Percentiles rank a stretch among this genome's conserved stretches.
phyloP scores from a whole-genome alignment of 1,140 invertebrate genomes.

The Physella acuta region DNA sequence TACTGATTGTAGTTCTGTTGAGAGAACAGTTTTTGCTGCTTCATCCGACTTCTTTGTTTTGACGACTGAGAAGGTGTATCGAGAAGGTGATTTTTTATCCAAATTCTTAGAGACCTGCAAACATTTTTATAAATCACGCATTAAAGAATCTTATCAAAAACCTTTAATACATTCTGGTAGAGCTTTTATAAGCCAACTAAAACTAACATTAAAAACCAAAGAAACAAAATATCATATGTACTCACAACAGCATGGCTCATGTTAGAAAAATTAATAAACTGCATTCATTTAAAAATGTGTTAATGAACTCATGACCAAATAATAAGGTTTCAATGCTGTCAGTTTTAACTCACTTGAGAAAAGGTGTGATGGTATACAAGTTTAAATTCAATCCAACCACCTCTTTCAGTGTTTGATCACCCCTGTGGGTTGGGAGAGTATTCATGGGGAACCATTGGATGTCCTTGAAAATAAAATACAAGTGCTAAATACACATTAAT shows the following conservation, averaged over 20 bases:
- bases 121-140: not conserved
- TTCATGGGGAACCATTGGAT: constrained; percentile 24
- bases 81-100: constrained; percentile 9
- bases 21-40: constrained; percentile 16
- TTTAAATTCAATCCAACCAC: constrained; percentile 11
- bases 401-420: constrained; percentile 15
- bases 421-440: constrained; percentile 11
- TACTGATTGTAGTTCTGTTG: constrained; percentile 14
- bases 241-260: too few relatives aligned
- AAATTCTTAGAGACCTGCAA: constrained; percentile 9
- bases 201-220: too few relatives aligned
- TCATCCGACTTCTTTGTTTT: constrained; percentile 10
- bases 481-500: not conserved
- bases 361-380: constrained; percentile 14
- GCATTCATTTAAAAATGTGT: too few relatives aligned
- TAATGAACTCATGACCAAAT: too few relatives aligned
- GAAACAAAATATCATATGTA: too few relatives aligned
- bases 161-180: too few relatives aligned
- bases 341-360: constrained; percentile 25
- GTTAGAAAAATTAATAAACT: too few relatives aligned
- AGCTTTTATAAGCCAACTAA: too few relatives aligned
- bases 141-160: too few relatives aligned
- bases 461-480: constrained; percentile 9
- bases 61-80: not conserved
- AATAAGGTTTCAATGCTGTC: too few relatives aligned